Percentiles rank a stretch among this genome's conserved stretches.
These are phyloP conservation scores for Archocentrus centrarchus DNA, from an alignment of 2,113 vertebrate genomes.

Conservation along the genomic window DNA sequence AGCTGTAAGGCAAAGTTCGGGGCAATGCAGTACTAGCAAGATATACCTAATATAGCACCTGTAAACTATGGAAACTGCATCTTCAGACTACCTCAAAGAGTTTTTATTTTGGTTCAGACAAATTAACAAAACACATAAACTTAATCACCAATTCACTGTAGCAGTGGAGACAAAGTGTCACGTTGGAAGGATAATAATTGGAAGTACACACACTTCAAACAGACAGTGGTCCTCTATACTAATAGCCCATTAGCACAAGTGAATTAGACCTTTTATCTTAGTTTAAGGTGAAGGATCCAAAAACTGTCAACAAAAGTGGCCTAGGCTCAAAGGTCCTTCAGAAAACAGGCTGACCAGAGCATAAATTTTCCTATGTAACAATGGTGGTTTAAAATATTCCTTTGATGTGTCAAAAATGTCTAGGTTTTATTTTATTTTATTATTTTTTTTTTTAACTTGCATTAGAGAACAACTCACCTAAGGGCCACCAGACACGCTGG, in stretches of 20 bases:
- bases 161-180: not conserved
- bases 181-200: not conserved
- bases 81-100: not conserved
- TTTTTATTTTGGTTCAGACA: not conserved
- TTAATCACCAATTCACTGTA: too few species aligned
- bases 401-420: too few species aligned
- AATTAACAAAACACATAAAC: not conserved
- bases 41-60: not conserved
- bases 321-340: not conserved
- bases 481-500: not conserved
- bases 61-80: not conserved
- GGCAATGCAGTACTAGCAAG: not conserved
- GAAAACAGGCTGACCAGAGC: not conserved
- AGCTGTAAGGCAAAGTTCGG: too few species aligned
- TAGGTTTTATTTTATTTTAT: not conserved
- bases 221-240: not conserved
- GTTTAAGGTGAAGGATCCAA: not conserved
- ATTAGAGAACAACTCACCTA: not conserved
- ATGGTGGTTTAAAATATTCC: not conserved
- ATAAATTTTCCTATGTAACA: not conserved
- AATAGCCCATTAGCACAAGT: not conserved
- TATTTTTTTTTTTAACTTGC: not conserved
- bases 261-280: not conserved
- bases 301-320: not conserved
- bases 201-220: not conserved